Base-by-base conservation (phyloP, 2,888 invertebrate genomes). In the Lagria hirta region DNA sequence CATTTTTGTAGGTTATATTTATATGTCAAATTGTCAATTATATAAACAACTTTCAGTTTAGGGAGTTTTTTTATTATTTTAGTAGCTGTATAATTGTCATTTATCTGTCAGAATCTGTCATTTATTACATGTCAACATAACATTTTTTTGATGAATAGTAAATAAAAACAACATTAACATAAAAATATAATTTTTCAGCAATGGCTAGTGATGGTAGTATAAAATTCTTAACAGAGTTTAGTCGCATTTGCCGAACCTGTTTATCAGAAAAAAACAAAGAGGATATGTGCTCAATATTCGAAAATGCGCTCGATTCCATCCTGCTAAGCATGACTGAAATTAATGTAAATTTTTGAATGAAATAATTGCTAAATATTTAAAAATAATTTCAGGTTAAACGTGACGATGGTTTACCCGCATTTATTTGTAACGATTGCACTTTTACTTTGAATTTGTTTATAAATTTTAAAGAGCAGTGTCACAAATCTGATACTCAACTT, bases 211-310 rank as follows among this genome's bases (percentile, higher is more conserved):
- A n/a, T 6, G 28, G 13, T 12, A 7, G 5, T 6, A 14, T 37
- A 8, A 37, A 37, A 7, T 37, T 28, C 11, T 48, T 24, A 40
- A 52, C 60, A 36, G 62, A 65, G 38, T 43, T 68, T 17, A 54
- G 61, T 45, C 62, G 49, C 49, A 33, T 68, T 14, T 70, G 70
- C 50, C 55, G 70, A 32, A 68, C 67, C 13, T 70, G 70, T 53
- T 54, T 69, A 24, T 32, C 51, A 5, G 63, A 66, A 52, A 66
- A 60, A 51, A 46, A 55, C 34, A 40, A 51, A 18, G 53, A 55
- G 6, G 66, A 69, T 38, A 54, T 69, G 30, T 54, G 47, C 15
- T 58, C 56, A 11, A 26, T 69, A 20, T 64, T 57, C 38, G 61
- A 62, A 42, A 52, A 63, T 47, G 49, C 58, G 21, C 34, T 38